Base-by-base conservation (phyloP, 2,113 vertebrate genomes). In the Pitta sordida region DNA sequence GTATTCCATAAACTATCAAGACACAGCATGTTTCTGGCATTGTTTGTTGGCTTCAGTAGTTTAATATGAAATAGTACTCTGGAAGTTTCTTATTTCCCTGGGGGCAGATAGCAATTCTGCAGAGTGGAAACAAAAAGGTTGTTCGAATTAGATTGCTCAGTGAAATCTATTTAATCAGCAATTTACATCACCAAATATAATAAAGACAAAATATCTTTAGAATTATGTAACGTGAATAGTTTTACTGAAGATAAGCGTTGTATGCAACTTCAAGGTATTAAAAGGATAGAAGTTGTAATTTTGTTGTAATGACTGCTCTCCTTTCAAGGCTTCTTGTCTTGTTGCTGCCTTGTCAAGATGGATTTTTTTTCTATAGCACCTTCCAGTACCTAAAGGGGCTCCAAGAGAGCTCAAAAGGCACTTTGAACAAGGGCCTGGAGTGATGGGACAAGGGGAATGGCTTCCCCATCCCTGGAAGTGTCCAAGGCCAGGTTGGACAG, bases 21-120 rank as follows among this genome's bases (percentile, higher is more conserved):
- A 88, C 71, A 21, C 67, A 86, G 86, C 86, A 95, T 92, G 93
- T 96, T 95, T 89, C 84, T 95, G 91, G 71, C 86, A 58, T 58
- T 88, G 37, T 80, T 93, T 91, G 76, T 88, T 67, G 75, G 76
- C 73, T 91, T 78, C 86, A 80, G 87, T 49, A 80, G 58, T 91
- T 96, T 91, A 86, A 86, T 83, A 80, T 73, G 65, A 91, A 91
- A 88, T 85, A 62, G 34, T 69, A 23, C 58, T 86, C 69, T 88
- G 87, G 26, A 65, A 76, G 81, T 30, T 90, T 83, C 91, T 83
- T 89, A 79, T 93, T 94, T 94, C 86, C 93, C 89, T 87, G 23
- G 71, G 48, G 63, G 78, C 85, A 92, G 44, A 34, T 67, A 16
- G 30, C 78, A 93, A 78, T 82, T 92, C 41, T 46, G 71, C 56